Evolutionary conservation across 2,113 vertebrate genomes (phyloP), one percentile per base, ranked within the genome.

Genomic region (Muntiacus reevesi): DNA sequence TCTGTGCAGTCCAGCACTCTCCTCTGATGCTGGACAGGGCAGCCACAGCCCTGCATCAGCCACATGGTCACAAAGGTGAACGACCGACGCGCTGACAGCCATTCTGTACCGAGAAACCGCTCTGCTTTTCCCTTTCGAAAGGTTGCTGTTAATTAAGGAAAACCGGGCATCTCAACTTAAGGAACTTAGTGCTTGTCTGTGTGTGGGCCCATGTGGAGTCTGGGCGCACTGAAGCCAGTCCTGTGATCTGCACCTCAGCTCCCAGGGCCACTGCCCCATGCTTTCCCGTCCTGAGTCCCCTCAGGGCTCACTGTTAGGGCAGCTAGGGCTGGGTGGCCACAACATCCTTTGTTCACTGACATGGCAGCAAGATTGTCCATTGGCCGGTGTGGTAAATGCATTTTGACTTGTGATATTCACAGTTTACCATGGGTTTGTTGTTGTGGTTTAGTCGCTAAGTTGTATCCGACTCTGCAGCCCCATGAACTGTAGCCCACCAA

Each of bases 31-130:
- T 1, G 50, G 81, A 36, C 50, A 17, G 47, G 79, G 50, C 50
- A 55, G 33, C 52, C 50, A 50, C 19, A 36, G 33, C 1, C 21
- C 50, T 8, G 3, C 17, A 21, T n/a, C 79, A 12, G 30, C 79
- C 79, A 54, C 6, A 6, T 21, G 50, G 11, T 52, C 78, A 81
- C 28, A 52, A 12, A 81, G 47, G 28, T 81, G 30, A 81, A 52
- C 0, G 1, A 50, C 16, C 0, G 5, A 33, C 4, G 16, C 0
- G 0, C 17, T 36, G 50, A 36, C 21, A 19, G 50, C 33, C 50
- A 52, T 33, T 52, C 78, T 81, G 30, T 47, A 81, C 47, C 78
- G 11, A 81, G 78, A 81, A 12, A 52, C 79, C 1, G 0, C 19
- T 54, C 79, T 23, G 79, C 79, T 52, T 14, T n/a, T 54, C 79